Conservation (phyloP, 64 coral and sea anemone genomes). For the Dendronephthya gigantea region DNA sequence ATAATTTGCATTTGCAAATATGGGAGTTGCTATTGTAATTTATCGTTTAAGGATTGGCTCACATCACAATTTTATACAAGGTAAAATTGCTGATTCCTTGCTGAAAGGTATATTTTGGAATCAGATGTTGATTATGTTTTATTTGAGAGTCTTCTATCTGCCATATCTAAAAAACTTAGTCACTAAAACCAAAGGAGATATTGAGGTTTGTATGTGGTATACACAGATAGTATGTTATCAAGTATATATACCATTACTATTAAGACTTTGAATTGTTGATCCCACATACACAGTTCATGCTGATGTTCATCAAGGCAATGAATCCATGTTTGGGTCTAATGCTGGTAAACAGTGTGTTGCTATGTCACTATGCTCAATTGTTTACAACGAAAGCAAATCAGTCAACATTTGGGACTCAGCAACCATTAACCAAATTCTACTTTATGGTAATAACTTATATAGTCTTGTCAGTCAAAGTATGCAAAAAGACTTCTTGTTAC, state of each 20-base stretch:
- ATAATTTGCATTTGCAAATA: not conserved
- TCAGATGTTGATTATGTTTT: too few species aligned
- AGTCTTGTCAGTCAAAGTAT: not conserved
- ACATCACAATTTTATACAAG: not conserved
- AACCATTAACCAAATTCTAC: conserved; percentile 19
- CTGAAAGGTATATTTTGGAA: too few species aligned
- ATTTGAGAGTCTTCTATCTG: too few species aligned
- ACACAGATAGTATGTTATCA: too few species aligned
- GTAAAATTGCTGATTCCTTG: too few species aligned
- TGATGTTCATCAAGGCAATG: not conserved
- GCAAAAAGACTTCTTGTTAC: not conserved
- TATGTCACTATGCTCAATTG: conserved; percentile 18
- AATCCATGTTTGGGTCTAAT: conserved; percentile 9
- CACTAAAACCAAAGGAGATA: too few species aligned
- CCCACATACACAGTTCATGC: conserved; percentile 20
- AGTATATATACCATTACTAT: too few species aligned
- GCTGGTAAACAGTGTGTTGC: conserved; percentile 27
- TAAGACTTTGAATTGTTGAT: conserved; percentile 22
- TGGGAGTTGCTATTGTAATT: too few species aligned
- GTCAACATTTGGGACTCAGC: not conserved
- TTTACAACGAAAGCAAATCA: not conserved
- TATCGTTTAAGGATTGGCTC: too few species aligned
- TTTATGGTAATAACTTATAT: conserved; percentile 18
- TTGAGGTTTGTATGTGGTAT: too few species aligned
- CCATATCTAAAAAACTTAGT: too few species aligned